A percentile compares a stretch with the other conserved stretches of the same genome.
Conservation (phyloP, 2,113 vertebrate species). For the Manacus vitellinus region DNA sequence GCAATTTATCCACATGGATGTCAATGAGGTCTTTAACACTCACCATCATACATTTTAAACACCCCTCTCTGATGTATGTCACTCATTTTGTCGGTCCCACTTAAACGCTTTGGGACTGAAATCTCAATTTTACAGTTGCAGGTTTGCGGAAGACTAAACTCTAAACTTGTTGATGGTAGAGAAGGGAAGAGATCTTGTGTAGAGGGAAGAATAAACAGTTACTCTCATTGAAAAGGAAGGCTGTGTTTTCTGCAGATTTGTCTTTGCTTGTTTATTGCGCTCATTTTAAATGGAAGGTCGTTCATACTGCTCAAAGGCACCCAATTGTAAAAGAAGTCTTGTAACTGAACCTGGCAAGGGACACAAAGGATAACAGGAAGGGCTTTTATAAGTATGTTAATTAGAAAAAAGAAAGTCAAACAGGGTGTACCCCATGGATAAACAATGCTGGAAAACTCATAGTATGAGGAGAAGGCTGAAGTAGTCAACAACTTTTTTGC, state of each 20-base stretch:
- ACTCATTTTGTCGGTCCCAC: background rate
- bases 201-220: background rate
- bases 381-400: background rate
- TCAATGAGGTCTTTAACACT: background rate
- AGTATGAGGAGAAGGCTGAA: background rate
- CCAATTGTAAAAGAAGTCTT: background rate
- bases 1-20: background rate
- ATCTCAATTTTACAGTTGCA: background rate
- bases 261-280: background rate
- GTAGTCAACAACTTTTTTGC: background rate
- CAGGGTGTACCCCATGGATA: background rate
- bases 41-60: background rate
- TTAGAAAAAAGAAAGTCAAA: background rate
- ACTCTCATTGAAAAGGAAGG: background rate
- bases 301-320: background rate
- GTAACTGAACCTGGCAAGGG: background rate
- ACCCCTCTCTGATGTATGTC: background rate
- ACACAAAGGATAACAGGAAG: background rate
- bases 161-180: background rate
- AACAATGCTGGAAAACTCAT: background rate
- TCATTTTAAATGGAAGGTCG: background rate
- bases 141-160: background rate
- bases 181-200: background rate
- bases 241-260: accelerated
- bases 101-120: background rate